phyloP scores from a whole-genome alignment of 2,113 vertebrate species.

The Ia io region DNA sequence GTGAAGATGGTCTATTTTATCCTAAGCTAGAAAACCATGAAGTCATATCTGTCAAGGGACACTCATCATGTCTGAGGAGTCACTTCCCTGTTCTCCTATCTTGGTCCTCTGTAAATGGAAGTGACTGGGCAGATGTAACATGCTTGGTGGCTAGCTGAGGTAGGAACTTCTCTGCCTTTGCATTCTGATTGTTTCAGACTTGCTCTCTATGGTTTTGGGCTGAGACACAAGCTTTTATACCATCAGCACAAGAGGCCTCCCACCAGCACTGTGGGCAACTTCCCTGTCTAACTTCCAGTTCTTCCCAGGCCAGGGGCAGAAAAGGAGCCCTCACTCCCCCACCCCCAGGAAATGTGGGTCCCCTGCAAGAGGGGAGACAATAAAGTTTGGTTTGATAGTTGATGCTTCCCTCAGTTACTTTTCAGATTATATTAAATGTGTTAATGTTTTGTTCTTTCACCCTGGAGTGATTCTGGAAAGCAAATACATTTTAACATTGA shows the following conservation, averaged over 20 bases:
- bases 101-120: background rate
- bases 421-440: conserved; percentile 31
- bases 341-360: background rate
- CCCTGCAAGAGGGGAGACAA: background rate
- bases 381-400: background rate
- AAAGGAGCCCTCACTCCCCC: background rate
- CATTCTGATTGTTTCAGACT: background rate
- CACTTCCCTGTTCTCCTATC: background rate
- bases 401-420: background rate
- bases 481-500: conserved; percentile 39
- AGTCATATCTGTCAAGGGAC: background rate
- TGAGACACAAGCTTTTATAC: background rate
- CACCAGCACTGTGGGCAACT: background rate
- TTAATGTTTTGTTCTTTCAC: conserved; percentile 45
- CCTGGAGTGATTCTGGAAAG: conserved; percentile 11
- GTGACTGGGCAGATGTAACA: background rate
- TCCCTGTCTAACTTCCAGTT: background rate
- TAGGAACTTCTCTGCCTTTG: background rate
- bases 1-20: background rate
- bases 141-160: background rate
- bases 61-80: background rate
- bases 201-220: background rate
- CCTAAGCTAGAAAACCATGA: background rate
- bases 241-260: background rate
- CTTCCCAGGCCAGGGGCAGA: background rate